Base-by-base conservation (phyloP, 1,140 invertebrate species). In the Sarcophaga bullata region DNA sequence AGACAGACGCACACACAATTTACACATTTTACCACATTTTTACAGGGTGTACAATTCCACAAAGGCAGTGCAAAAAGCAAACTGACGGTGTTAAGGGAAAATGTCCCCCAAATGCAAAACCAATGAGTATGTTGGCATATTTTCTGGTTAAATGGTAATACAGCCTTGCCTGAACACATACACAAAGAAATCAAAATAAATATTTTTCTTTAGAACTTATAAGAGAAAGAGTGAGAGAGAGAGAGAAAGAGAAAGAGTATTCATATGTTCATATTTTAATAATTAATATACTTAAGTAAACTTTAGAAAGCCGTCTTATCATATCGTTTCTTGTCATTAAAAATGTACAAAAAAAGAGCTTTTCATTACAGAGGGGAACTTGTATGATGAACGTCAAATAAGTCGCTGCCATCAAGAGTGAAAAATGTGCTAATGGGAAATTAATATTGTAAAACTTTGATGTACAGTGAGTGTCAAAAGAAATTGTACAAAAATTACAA, bases 111-210 rank as follows among this genome's bases (percentile, higher is more conserved):
- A 68, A 19, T 8, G 62, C 8, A 25, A 68, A 68, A n/a, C n/a
- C 17, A n/a, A 68, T 68, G 62, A n/a, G 62, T 37, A n/a, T 68
- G 62, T 68, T 68, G 62, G 62, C 17, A 68, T 68, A 68, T 68
- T 68, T n/a, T 68, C 62, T 68, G 62, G 62, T 68, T 68, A 68
- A 68, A 68, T 68, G 17, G 17, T 19, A 68, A 19, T 19, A n/a
- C 54, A 58, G 54, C 15, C 13, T n/a, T 2, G 25, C 25, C 25
- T 37, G 25, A n/a, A 37, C 25, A 37, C 25, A 37, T 37, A n/a
- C n/a, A n/a, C 25, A 37, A 37, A 37, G 25, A 37, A 37, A 37
- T 2, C 4, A 37, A 37, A 37, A 37, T 37, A 37, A n/a, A n/a
- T n/a, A 37, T 37, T 37, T 37, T 37, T 37, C 25, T 37, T 37